Evolutionary conservation across 2,888 invertebrate species (phyloP).

Genomic region (Byasa hedistus): DNA sequence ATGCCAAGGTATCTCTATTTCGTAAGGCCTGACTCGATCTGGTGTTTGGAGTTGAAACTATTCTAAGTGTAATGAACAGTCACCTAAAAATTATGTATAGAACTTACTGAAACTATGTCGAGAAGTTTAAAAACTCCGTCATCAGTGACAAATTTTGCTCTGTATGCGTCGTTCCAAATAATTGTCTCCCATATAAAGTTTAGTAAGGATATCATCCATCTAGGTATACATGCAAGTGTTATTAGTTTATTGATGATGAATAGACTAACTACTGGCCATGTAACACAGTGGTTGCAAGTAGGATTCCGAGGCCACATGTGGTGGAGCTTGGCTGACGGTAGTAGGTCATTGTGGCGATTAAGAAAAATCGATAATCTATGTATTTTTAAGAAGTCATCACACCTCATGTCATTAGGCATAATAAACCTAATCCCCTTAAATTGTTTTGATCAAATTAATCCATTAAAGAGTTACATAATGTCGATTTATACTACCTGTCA

Average conservation of each 20-base stretch:
- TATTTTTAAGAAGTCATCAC: not conserved
- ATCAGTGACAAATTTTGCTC: conserved; percentile 51
- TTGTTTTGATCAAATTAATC: not conserved
- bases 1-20: too few relatives aligned
- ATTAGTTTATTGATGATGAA: not conserved
- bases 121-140: conserved; percentile 64
- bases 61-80: too few relatives aligned
- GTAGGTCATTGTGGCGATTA: too few relatives aligned
- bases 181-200: conserved; percentile 68
- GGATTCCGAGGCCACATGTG: too few relatives aligned
- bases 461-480: not conserved
- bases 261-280: not conserved
- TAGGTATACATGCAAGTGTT: conserved; percentile 36
- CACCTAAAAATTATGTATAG: too few relatives aligned
- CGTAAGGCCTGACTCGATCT: too few relatives aligned
- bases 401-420: not conserved
- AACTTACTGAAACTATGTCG: conserved; percentile 62
- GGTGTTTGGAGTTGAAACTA: too few relatives aligned
- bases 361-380: too few relatives aligned
- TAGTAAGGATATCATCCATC: conserved; percentile 62
- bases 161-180: conserved; percentile 56
- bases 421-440: too few relatives aligned
- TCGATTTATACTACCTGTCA: conserved; percentile 48
- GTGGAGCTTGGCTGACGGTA: too few relatives aligned
- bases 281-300: not conserved